A percentile compares a stretch with the other conserved stretches of the same genome.
phyloP scores from a whole-genome alignment of 2,888 invertebrate species.

The Aelia acuminata region DNA sequence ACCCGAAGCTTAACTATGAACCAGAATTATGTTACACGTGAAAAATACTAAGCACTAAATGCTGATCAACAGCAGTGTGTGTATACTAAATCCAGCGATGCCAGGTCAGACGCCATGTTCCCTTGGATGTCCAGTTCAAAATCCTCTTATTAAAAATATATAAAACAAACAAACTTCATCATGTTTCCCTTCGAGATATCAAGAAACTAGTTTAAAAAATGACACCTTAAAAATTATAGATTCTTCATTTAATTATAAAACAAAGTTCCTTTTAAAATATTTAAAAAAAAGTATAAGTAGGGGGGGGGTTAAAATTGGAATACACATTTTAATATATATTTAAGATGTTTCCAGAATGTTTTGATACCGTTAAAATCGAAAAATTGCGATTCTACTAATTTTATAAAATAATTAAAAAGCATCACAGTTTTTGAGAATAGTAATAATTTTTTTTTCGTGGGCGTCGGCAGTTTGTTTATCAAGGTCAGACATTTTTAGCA shows the following conservation, averaged over 20 bases:
- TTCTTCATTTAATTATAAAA: neutral
- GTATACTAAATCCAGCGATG: slow-evolving; percentile 45
- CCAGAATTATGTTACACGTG: slow-evolving; percentile 33
- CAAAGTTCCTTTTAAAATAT: neutral
- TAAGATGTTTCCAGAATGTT: neutral
- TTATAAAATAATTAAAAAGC: neutral
- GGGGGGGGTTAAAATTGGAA: neutral
- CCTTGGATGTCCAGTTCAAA: slow-evolving; percentile 35
- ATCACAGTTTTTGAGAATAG: neutral
- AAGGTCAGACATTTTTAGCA: slow-evolving; percentile 24
- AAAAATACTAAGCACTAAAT: slow-evolving; percentile 11
- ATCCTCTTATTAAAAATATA: neutral
- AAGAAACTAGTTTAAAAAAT: neutral
- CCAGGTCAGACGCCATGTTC: slow-evolving; percentile 44
- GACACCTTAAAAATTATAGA: neutral
- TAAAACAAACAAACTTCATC: neutral
- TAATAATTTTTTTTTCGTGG: neutral
- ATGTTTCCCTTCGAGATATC: neutral
- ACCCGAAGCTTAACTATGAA: slow-evolving; percentile 41
- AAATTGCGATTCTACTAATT: neutral
- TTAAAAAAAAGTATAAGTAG: neutral
- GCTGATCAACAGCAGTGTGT: slow-evolving; percentile 48
- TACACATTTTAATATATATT: neutral
- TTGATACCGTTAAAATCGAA: neutral
- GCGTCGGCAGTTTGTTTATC: slow-evolving; percentile 28